Base-by-base conservation (phyloP, 1,140 invertebrate genomes). In the Drosophila leontia region DNA sequence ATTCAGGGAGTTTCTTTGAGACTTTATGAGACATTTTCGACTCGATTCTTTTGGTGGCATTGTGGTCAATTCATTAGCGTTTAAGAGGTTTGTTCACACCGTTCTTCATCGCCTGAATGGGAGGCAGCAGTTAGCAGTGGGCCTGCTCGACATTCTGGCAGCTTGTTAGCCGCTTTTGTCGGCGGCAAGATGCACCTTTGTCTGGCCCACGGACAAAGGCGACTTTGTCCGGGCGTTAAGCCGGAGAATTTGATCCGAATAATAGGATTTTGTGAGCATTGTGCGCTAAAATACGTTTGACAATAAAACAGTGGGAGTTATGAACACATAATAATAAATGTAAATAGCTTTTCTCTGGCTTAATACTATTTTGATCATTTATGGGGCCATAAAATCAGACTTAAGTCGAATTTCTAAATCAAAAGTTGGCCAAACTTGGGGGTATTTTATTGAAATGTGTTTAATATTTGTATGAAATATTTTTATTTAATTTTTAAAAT, bases 31-130 rank as follows among this genome's bases (percentile, higher is more conserved):
- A 34, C 75, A 79, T 64, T 78, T 78, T 23, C 35, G 55, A 58
- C 55, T 70, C 78, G 37, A 60, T 64, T 79, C 67, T 60, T 55
- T 59, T 79, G 68, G 29, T 59, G 56, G 51, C 74, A 42, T 57
- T 76, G 63, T 75, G 51, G 61, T 64, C 84, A 71, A 87, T 87
- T 87, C 82, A 87, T 87, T 88, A 87, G 84, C 67, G 65, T 75
- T 88, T 87, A 90, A 88, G 77, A 81, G 80, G 64, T 87, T 87
- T 87, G 72, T 87, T 87, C 85, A 87, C 84, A 75, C 84, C 85
- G 75, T 57, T 70, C 56, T 55, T 61, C 65, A 68, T 48, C 35
- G 35, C 7, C 44, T 42, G 45, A 48, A 48, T 48, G 45, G 75
- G 23, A 59, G 72, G 56, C 17, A 59, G 62, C 62, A 68, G 72